Conservation (phyloP, 2,888 invertebrate species). For the Synergus japonicus region DNA sequence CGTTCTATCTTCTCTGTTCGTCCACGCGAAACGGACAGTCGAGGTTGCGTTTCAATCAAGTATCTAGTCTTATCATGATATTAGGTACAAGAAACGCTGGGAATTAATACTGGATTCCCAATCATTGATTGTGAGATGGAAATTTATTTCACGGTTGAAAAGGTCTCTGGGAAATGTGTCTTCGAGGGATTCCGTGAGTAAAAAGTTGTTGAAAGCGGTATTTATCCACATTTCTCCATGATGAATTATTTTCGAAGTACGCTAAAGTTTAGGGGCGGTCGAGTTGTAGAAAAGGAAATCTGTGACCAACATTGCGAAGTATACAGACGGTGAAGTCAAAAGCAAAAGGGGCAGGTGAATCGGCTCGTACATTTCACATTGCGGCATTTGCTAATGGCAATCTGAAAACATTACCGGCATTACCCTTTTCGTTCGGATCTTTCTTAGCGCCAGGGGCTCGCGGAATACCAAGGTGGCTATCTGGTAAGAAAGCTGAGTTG, state of each 20-base stretch:
- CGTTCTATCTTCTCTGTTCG: slow-evolving; percentile 31
- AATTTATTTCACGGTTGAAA: slow-evolving; percentile 5
- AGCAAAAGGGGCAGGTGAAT: slow-evolving; percentile 64
- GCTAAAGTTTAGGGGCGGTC: slow-evolving; percentile 39
- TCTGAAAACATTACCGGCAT: slow-evolving; percentile 66
- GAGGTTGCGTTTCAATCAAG: slow-evolving; percentile 34
- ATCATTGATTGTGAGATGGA: background rate
- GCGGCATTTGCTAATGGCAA: slow-evolving; percentile 73
- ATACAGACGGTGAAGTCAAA: slow-evolving; percentile 49
- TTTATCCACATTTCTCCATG: background rate
- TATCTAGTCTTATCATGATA: slow-evolving; percentile 21
- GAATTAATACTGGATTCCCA: background rate
- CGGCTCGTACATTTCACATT: slow-evolving; percentile 65
- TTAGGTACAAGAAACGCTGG: background rate
- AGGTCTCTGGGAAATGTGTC: background rate
- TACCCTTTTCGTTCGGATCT: slow-evolving; percentile 59
- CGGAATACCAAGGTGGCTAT: slow-evolving; percentile 57
- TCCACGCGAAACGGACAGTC: slow-evolving; percentile 32
- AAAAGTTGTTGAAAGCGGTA: no score
- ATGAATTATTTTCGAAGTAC: background rate
- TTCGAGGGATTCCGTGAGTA: no score
- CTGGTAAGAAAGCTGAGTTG: slow-evolving; percentile 30
- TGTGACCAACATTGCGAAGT: slow-evolving; percentile 36
- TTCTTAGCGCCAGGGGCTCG: slow-evolving; percentile 71
- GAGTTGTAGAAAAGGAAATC: slow-evolving; percentile 55